Evolutionary conservation across 2,797 vertebrate genomes (phyloP), one percentile per base, ranked within the genome.

Genomic region (Urosaurus nigricauda): DNA sequence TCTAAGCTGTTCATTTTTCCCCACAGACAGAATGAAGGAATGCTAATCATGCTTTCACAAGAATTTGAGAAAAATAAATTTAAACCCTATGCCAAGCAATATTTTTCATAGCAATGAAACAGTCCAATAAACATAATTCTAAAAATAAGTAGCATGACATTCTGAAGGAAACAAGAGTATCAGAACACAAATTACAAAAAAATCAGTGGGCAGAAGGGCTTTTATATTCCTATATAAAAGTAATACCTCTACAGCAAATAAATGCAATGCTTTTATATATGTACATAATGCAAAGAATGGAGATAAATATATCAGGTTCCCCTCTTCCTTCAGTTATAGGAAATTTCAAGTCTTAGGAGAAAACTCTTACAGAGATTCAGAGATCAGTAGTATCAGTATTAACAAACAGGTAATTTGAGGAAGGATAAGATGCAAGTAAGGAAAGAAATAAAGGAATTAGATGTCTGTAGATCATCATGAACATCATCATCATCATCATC

Each of bases 41-140:
- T 82, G 40, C 70, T 60, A n/a, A 65, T 43, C 81, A 47, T 29
- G 24, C 71, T 82, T 80, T 68, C 70, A 86, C 5, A 53, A 80
- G 43, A 84, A 86, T 63, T 80, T 83, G 63, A 79, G 43, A 60
- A 51, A 70, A 90, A 74, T 11, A 85, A 75, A 68, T 86, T 91
- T 70, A 91, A 84, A 89, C 84, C 80, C 88, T 71, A 89, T 75
- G 21, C 87, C 1, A 51, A 86, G 24, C 56, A 47, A 35, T 43
- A 26, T 88, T 87, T 73, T 63, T 29, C 13, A 24, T n/a, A 43
- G 56, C 37, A 29, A 85, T 90, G 29, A 84, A 84, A 53, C 11
- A 84, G 17, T 83, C 82, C 14, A 74, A 63, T 65, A 68, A n/a
- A 26, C 16, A 87, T 65, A 58, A 87, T 84, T 40, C 68, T 47